Evolutionary conservation across 1,140 invertebrate genomes (phyloP).

Genomic region (Adelges cooleyi): DNA sequence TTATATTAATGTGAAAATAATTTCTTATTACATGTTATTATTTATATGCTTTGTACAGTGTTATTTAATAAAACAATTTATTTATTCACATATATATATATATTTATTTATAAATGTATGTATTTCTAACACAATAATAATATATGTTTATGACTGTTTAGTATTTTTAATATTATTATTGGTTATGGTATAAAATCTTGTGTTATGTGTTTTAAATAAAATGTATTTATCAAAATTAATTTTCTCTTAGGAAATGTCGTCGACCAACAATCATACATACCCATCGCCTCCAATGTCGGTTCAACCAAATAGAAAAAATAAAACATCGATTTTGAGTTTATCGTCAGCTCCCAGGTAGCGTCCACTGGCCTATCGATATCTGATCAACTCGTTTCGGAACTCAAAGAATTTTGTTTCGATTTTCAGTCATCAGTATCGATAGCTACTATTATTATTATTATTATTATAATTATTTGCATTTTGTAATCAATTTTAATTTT

Average conservation of each 20-base stretch:
- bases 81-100: no score
- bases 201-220: no score
- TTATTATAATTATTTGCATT: conserved; percentile 21
- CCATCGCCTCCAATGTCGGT: conserved; percentile 65
- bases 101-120: no score
- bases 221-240: no score
- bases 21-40: no score
- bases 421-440: conserved; percentile 23
- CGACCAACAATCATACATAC: conserved; percentile 47
- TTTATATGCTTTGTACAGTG: no score
- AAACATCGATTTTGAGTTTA: conserved; percentile 47
- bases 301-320: conserved; percentile 63
- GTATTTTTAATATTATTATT: no score
- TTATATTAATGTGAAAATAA: no score
- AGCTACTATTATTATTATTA: conserved; percentile 23
- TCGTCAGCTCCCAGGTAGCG: conserved; percentile 37
- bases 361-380: conserved; percentile 13
- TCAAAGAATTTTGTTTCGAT: conserved; percentile 16
- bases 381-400: conserved; percentile 11
- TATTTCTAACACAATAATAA: no score
- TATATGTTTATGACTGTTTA: no score
- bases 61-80: no score
- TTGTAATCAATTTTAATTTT: conserved; percentile 4
- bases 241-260: conserved; percentile 44
- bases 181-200: no score